Conservation (phyloP, 2,888 invertebrate genomes). For the Sicus ferrugineus region DNA sequence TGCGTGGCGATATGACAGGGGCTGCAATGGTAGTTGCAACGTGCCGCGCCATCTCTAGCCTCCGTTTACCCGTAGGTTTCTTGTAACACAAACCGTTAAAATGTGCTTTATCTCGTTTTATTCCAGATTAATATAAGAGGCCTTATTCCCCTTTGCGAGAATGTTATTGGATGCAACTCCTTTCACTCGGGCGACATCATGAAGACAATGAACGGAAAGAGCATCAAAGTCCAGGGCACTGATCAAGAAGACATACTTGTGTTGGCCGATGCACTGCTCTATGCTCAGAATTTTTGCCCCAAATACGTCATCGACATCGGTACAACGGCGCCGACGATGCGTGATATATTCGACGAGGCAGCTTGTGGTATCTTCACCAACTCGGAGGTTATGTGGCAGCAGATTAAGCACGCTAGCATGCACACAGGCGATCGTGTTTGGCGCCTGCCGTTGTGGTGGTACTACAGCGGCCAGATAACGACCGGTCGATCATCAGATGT, state of each 20-base stretch:
- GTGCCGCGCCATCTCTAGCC: conserved; percentile 73
- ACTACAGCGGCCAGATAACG: conserved; percentile 71
- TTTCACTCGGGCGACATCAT: conserved; percentile 83
- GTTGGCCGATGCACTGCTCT: conserved; percentile 78
- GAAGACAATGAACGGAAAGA: conserved; percentile 76
- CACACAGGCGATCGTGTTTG: conserved; percentile 81
- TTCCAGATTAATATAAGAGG: conserved; percentile 72
- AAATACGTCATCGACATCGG: conserved; percentile 78
- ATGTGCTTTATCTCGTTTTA: conserved; percentile 54
- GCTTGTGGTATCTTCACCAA: conserved; percentile 79
- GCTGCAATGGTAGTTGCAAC: conserved; percentile 80
- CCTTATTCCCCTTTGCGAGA: conserved; percentile 79
- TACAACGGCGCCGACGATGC: conserved; percentile 72
- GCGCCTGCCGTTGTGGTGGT: conserved; percentile 84
- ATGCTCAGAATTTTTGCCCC: conserved; percentile 79
- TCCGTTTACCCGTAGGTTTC: conserved; percentile 69
- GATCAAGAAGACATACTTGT: conserved; percentile 81
- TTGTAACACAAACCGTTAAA: conserved; percentile 64
- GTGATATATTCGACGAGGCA: conserved; percentile 70
- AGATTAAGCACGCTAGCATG: conserved; percentile 73
- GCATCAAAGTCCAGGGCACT: conserved; percentile 76
- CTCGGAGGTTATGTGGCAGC: conserved; percentile 74
- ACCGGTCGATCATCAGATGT: conserved; percentile 65
- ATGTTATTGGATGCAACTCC: conserved; percentile 79
- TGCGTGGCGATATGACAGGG: conserved; percentile 86